A percentile compares a stretch with the other conserved stretches of the same genome.
These are phyloP conservation scores for Caenorhabditis parvicauda DNA, from an alignment of 2,888 invertebrate genomes.

Conservation along the genomic window DNA sequence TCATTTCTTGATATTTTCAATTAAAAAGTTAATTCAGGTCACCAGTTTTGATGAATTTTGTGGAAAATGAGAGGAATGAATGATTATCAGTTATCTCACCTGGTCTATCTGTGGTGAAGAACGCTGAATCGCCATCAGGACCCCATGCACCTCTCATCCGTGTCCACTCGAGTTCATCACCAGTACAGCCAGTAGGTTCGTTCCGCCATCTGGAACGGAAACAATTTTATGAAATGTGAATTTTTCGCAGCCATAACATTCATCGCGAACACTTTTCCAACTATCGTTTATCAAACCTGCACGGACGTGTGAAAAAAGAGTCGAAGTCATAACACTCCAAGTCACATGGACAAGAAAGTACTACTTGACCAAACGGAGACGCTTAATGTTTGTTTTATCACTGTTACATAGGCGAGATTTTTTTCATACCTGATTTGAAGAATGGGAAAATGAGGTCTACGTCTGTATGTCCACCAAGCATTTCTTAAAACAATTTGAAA, in stretches of 20 bases:
- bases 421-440: slow-evolving; percentile 39
- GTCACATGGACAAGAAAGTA: slow-evolving; percentile 42
- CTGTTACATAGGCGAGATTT: neutral
- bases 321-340: slow-evolving; percentile 53
- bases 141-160: slow-evolving; percentile 50
- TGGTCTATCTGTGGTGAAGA: slow-evolving; percentile 40
- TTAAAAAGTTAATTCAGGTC: no score
- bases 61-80: neutral
- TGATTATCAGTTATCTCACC: slow-evolving; percentile 8
- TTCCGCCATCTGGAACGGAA: slow-evolving; percentile 42
- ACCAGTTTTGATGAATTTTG: neutral
- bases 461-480: slow-evolving; percentile 52
- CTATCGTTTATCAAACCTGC: slow-evolving; percentile 24
- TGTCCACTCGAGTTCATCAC: slow-evolving; percentile 50
- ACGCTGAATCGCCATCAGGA: slow-evolving; percentile 32
- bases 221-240: no score
- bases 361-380: slow-evolving; percentile 43
- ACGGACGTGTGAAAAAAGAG: slow-evolving; percentile 42
- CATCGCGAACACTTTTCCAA: neutral
- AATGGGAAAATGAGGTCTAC: slow-evolving; percentile 47
- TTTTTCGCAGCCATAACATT: no score
- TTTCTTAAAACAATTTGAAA: slow-evolving; percentile 29
- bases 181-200: slow-evolving; percentile 42
- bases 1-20: neutral
- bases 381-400: slow-evolving; percentile 18